Evolutionary conservation across 2,113 vertebrate species (phyloP).

Genomic region (Gymnarchus niloticus): DNA sequence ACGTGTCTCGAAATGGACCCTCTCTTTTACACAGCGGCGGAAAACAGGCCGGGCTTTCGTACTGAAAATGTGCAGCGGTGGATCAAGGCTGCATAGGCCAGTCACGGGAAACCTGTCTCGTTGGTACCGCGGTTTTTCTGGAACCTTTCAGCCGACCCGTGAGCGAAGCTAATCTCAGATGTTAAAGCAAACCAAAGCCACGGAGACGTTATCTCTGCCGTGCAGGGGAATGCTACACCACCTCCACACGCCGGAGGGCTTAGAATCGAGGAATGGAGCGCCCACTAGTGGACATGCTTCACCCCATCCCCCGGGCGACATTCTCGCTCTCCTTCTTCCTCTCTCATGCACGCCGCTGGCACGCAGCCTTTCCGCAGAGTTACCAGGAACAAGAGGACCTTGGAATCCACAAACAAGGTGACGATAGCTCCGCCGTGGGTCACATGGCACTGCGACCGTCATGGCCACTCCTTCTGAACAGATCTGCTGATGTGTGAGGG

Average conservation of each 20-base stretch:
- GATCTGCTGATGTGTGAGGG: constrained; percentile 9
- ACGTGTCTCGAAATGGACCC: constrained; percentile 33
- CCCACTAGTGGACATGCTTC: background rate
- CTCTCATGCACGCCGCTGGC: background rate
- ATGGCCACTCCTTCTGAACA: constrained; percentile 10
- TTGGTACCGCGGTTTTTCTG: constrained; percentile 35
- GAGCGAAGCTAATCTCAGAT: constrained; percentile 48
- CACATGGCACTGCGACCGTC: constrained; percentile 25
- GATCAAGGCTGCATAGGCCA: constrained; percentile 53
- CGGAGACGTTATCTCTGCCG: constrained; percentile 83
- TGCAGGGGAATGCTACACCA: constrained; percentile 77
- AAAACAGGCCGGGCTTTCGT: constrained; percentile 52
- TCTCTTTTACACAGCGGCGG: background rate
- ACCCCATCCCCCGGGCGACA: constrained; percentile 13
- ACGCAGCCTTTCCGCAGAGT: background rate
- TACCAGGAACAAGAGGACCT: constrained; percentile 28
- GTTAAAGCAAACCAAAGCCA: constrained; percentile 79
- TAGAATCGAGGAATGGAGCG: background rate
- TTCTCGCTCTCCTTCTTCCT: constrained; percentile 8
- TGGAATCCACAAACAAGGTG: constrained; percentile 43
- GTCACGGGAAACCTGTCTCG: constrained; percentile 45
- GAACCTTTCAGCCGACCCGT: constrained; percentile 41
- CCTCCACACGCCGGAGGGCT: constrained; percentile 41
- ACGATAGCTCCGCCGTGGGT: constrained; percentile 30
- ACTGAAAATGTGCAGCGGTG: constrained; percentile 63